Base-by-base conservation (phyloP, 2,113 vertebrate genomes). In the Rafetus swinhoei region DNA sequence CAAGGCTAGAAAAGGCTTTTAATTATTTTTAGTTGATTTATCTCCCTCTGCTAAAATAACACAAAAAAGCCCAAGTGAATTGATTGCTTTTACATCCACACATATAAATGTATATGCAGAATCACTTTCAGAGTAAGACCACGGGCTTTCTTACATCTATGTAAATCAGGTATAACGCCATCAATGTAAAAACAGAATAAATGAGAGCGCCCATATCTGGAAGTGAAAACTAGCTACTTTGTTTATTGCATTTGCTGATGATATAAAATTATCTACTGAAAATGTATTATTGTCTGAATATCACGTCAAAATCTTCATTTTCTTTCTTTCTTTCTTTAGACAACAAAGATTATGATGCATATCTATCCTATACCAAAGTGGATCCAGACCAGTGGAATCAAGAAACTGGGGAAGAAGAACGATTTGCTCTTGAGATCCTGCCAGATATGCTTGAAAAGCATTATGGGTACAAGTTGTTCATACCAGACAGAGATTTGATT, bases 381-480 rank as follows among this genome's bases (percentile, higher is more conserved):
- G 99, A 99, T 97, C 99, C 99, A 88, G 99, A 99, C 95, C 99
- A 99, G 95, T 99, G 99, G 99, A 99, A 99, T 97, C 99, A 99
- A 97, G 99, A 99, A 98, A 99, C 99, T 87, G 98, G 98, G 81
- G 99, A 99, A 96, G 99, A 99, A 98, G 99, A 99, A 93, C 99
- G 99, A 91, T 99, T 99, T 96, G 99, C 99, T 92, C 98, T 99
- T 93, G 99, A 99, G 98, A 99, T 99, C 94, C 98, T 99, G 62
- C 99, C 99, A 79, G 99, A 99, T 90, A 99, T 99, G 97, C 98
- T 99, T 96, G 99, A 99, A 98, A 99, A 99, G 96, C 99, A 99
- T 95, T 99, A 99, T 88, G 99, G 99, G 88, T 99, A 99, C 97
- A 99, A 99, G 90, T 97, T 99, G 97, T 99, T 99, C 96, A 99